phyloP scores from a whole-genome alignment of 2,797 vertebrate genomes.

The Pteropus rufus region DNA sequence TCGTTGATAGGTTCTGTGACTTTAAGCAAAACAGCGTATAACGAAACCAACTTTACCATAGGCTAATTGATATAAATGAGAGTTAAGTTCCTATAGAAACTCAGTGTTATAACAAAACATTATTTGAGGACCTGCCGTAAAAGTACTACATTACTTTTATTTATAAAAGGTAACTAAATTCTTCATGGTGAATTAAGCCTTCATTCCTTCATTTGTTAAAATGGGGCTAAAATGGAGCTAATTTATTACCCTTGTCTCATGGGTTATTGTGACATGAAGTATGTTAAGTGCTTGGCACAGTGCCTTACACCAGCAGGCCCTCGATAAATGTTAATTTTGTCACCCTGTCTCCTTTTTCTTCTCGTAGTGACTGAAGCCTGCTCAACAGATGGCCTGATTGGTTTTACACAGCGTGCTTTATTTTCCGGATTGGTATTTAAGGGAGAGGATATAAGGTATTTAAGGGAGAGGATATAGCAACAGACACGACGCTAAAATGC shows the following conservation, averaged over 20 bases:
- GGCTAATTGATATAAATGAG: neutral
- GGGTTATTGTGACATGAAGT: neutral
- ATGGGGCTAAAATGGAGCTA: neutral
- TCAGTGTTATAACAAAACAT: neutral
- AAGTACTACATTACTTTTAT: neutral
- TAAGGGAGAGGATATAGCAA: neutral
- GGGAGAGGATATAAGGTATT: neutral
- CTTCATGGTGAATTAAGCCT: neutral
- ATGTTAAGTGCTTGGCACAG: neutral
- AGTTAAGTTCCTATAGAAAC: neutral
- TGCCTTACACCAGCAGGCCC: neutral
- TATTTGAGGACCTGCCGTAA: neutral
- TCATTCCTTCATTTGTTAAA: neutral
- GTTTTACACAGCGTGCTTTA: neutral
- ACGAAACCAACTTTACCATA: neutral
- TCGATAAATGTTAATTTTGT: neutral
- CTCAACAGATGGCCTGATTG: neutral
- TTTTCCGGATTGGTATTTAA: neutral
- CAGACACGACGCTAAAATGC: neutral
- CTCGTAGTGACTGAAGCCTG: neutral
- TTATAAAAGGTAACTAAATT: neutral
- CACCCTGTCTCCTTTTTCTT: neutral
- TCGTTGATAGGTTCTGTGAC: neutral
- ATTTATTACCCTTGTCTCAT: accelerated
- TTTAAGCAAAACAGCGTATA: neutral